Percentiles rank a stretch among this genome's conserved stretches.
Evolutionary conservation across 2,888 invertebrate species (phyloP).

Genomic region (Agapostemon virescens): DNA sequence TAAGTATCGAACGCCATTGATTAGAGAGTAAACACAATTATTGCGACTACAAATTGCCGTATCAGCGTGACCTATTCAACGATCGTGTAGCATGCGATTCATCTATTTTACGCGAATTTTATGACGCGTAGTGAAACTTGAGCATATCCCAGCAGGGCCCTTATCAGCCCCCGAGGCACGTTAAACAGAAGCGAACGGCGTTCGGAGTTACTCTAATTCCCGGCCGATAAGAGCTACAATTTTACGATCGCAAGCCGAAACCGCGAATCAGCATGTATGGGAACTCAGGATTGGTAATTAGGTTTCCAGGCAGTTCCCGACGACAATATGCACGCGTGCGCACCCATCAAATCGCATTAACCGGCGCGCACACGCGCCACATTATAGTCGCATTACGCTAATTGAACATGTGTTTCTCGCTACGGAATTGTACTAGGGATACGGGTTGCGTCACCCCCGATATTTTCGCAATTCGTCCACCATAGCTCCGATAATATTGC

Average conservation of each 20-base stretch:
- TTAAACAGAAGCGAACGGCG: background rate
- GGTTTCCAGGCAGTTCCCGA: conserved; percentile 8
- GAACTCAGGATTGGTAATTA: background rate
- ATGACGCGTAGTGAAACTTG: background rate
- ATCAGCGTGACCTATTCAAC: too few relatives aligned
- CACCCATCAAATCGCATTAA: conserved; percentile 3
- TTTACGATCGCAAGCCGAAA: conserved; percentile 9
- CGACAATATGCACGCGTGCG: conserved; percentile 28
- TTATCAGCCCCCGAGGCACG: background rate
- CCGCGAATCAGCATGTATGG: background rate
- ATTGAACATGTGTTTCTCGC: conserved; percentile 26
- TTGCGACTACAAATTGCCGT: background rate
- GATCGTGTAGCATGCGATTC: background rate
- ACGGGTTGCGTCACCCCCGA: background rate
- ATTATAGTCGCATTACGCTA: conserved; percentile 32
- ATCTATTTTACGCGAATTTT: background rate
- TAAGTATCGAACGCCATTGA: background rate
- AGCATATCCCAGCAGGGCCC: background rate
- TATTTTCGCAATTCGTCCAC: conserved; percentile 1
- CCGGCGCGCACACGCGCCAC: conserved; percentile 9
- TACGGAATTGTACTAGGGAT: background rate
- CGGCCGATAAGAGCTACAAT: background rate
- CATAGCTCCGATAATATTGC: background rate
- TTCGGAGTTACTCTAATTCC: background rate
- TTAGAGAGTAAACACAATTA: background rate